phyloP scores from a whole-genome alignment of 2,888 invertebrate genomes.

The Melipona beecheii region DNA sequence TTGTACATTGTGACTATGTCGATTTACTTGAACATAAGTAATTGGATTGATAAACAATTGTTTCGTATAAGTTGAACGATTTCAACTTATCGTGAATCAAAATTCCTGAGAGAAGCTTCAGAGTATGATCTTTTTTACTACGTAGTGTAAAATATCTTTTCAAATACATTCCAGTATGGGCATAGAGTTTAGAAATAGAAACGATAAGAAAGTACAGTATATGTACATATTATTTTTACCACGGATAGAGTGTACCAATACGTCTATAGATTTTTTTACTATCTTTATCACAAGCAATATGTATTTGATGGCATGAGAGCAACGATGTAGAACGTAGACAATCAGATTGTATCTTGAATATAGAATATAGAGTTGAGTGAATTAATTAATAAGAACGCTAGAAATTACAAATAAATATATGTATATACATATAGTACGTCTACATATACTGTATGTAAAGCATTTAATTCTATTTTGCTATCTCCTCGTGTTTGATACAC shows the following conservation, averaged over 20 bases:
- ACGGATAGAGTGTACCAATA: constrained; percentile 68
- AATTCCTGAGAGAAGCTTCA: constrained; percentile 5
- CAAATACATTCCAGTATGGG: constrained; percentile 48
- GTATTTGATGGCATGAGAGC: constrained; percentile 33
- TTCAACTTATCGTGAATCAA: constrained; percentile 42
- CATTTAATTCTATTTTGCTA: constrained; percentile 22
- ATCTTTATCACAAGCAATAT: background rate
- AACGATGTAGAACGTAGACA: constrained; percentile 13
- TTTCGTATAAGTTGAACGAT: constrained; percentile 23
- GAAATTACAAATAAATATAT: background rate
- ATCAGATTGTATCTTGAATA: background rate
- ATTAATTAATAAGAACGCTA: constrained; percentile 1
- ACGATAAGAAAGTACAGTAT: constrained; percentile 45
- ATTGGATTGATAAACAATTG: background rate
- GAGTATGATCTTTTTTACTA: constrained; percentile 27
- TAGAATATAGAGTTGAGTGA: background rate
- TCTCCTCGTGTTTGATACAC: constrained; percentile 14
- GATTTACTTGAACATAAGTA: constrained; percentile 3
- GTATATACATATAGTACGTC: constrained; percentile 2
- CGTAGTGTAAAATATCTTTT: constrained; percentile 38
- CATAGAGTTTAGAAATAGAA: constrained; percentile 56
- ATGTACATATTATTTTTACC: constrained; percentile 52
- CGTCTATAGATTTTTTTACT: constrained; percentile 53
- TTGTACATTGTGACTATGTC: constrained; percentile 15
- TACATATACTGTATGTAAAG: background rate